Conservation (phyloP, 1,140 invertebrate genomes). For the Mycetomoellerius zeteki region DNA sequence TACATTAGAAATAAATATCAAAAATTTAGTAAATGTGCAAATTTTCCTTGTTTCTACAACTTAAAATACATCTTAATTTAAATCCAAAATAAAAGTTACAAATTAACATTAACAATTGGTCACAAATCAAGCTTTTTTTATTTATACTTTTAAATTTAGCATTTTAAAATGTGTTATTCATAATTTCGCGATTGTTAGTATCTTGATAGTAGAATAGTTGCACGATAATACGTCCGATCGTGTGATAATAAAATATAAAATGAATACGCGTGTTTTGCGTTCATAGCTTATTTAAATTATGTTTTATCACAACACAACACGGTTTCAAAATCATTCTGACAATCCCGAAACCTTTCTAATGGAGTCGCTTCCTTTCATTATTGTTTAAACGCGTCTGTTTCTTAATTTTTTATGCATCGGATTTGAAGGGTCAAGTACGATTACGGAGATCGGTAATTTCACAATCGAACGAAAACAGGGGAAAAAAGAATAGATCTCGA, state of each 20-base stretch:
- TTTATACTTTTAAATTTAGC: neutral
- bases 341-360: neutral
- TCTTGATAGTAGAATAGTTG: neutral
- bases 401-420: slow-evolving; percentile 63
- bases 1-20: neutral
- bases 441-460: slow-evolving; percentile 73
- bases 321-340: neutral
- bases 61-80: neutral
- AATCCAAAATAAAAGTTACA: neutral
- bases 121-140: neutral
- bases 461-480: slow-evolving; percentile 8
- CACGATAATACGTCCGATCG: neutral
- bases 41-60: neutral
- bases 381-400: neutral
- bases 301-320: neutral
- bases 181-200: neutral
- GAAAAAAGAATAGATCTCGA: neutral
- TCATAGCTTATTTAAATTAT: neutral
- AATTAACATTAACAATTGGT: neutral
- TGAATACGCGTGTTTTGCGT: neutral
- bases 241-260: neutral
- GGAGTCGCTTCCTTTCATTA: slow-evolving; percentile 4
- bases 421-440: slow-evolving; percentile 83
- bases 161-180: neutral
- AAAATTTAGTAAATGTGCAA: neutral